phyloP scores from a whole-genome alignment of 2,113 vertebrate genomes.

The Hydropotes inermis region DNA sequence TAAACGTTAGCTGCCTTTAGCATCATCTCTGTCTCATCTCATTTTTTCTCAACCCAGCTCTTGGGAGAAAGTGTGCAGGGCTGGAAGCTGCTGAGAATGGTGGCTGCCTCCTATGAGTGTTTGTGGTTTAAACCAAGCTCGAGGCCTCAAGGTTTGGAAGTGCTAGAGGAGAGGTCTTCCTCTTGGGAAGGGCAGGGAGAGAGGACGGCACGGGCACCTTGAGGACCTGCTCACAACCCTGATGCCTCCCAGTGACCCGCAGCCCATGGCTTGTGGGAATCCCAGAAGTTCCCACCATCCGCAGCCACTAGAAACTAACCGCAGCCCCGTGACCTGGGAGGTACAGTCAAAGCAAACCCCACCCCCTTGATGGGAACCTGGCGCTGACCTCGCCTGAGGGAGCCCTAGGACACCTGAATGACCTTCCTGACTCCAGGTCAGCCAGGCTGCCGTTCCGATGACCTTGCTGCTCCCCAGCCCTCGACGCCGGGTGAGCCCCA shows the following conservation, averaged over 20 bases:
- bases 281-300: constrained; percentile 26
- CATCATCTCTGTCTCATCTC: neutral
- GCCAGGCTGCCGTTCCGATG: neutral
- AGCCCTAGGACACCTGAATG: neutral
- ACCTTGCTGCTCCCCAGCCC: neutral
- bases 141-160: neutral
- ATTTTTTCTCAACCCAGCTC: neutral
- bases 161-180: neutral
- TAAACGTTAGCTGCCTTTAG: neutral
- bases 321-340: neutral
- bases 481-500: constrained; percentile 10
- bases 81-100: neutral
- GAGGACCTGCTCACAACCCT: neutral
- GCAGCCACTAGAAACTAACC: neutral
- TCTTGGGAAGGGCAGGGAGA: neutral
- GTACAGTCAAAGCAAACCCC: constrained; percentile 10
- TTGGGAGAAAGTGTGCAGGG: neutral
- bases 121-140: neutral
- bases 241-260: neutral
- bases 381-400: neutral
- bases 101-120: neutral
- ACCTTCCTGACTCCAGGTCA: neutral
- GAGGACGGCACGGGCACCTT: neutral
- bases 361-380: neutral
- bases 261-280: neutral